These are phyloP conservation scores for Chionodraco myersi DNA, from an alignment of 2,113 vertebrate species.

Conservation along the genomic window DNA sequence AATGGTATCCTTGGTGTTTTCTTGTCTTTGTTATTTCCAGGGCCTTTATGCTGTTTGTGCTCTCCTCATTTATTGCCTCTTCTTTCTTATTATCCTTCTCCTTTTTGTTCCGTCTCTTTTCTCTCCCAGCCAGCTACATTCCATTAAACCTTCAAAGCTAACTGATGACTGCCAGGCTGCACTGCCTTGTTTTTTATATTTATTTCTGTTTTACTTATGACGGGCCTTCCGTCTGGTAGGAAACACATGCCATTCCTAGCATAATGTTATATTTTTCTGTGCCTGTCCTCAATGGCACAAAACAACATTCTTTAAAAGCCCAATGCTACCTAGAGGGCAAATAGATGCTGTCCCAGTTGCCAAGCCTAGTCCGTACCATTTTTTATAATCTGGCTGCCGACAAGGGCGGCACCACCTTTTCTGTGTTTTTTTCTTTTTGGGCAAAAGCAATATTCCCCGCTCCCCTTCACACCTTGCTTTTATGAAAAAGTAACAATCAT, in stretches of 20 bases:
- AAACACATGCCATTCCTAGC: slow-evolving; percentile 59
- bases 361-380: slow-evolving; percentile 55
- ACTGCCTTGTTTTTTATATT: slow-evolving; percentile 54
- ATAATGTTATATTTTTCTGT: slow-evolving; percentile 71
- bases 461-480: slow-evolving; percentile 17
- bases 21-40: slow-evolving; percentile 27
- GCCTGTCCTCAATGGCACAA: slow-evolving; percentile 64
- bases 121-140: slow-evolving; percentile 59
- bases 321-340: slow-evolving; percentile 68
- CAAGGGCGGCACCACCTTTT: slow-evolving; percentile 27
- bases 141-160: slow-evolving; percentile 80
- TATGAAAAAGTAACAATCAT: slow-evolving; percentile 74
- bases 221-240: slow-evolving; percentile 57
- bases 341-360: slow-evolving; percentile 68
- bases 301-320: slow-evolving; percentile 72
- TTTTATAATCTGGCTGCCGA: slow-evolving; percentile 78
- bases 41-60: slow-evolving; percentile 23
- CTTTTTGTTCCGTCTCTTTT: not conserved
- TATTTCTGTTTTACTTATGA: slow-evolving; percentile 73
- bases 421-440: slow-evolving; percentile 34
- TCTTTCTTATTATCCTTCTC: slow-evolving; percentile 11
- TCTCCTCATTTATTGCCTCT: slow-evolving; percentile 30
- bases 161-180: slow-evolving; percentile 70
- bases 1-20: slow-evolving; percentile 38
- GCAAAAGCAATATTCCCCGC: slow-evolving; percentile 66